phyloP scores from a whole-genome alignment of 92 coral and sea anemone genomes.

The Porites lobata region DNA sequence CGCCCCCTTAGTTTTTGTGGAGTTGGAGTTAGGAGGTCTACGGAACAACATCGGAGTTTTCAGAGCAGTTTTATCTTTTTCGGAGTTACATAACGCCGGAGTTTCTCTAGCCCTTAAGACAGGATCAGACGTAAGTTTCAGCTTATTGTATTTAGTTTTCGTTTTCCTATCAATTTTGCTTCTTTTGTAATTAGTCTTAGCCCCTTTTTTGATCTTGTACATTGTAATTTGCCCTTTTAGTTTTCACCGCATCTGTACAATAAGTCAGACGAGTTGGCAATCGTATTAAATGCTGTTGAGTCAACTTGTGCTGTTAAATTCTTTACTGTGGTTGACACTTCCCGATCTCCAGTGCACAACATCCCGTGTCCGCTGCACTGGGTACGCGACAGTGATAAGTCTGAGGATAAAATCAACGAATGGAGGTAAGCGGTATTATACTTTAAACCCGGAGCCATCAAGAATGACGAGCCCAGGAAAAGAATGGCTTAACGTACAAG shows the following conservation, averaged over 20 bases:
- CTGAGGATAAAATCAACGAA: conserved; percentile 1
- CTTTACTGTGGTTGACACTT: conserved; percentile 42
- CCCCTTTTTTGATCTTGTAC: too few species aligned
- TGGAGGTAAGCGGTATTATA: conserved; percentile 40
- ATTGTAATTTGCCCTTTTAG: too few species aligned
- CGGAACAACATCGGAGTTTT: too few species aligned
- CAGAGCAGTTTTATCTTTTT: too few species aligned
- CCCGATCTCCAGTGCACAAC: conserved; percentile 33
- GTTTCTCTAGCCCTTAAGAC: too few species aligned
- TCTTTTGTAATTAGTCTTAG: too few species aligned
- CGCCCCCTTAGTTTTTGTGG: conserved; percentile 6
- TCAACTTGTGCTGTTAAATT: conserved; percentile 34
- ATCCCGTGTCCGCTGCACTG: conserved; percentile 34
- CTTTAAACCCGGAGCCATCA: conserved; percentile 8
- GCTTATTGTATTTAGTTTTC: not conserved
- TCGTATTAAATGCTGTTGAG: conserved; percentile 16
- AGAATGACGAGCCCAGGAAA: conserved; percentile 16
- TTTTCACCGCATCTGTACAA: too few species aligned
- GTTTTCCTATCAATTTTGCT: not conserved
- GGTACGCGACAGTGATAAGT: conserved; percentile 38
- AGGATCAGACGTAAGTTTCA: too few species aligned
- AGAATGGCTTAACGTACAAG: conserved; percentile 16
- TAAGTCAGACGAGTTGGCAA: too few species aligned
- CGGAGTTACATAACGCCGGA: too few species aligned
- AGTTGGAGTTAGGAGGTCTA: too few species aligned